phyloP scores from a whole-genome alignment of 2,888 invertebrate species.

The Apamea epomidion region DNA sequence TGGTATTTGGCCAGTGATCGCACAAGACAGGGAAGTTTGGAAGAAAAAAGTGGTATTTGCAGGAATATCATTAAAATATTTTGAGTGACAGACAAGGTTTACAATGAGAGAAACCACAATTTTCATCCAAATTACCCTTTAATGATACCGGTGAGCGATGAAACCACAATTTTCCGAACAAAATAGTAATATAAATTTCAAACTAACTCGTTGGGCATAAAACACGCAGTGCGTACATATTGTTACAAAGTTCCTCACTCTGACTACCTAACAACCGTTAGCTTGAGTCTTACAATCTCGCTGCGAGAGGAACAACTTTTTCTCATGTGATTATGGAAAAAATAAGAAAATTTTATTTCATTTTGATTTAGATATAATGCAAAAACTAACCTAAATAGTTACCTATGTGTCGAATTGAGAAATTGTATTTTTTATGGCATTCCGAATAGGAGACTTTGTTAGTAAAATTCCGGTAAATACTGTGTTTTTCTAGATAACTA shows the following conservation, averaged over 20 bases:
- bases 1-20: neutral
- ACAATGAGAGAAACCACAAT: neutral
- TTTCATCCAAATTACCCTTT: neutral
- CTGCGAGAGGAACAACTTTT: neutral
- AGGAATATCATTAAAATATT: neutral
- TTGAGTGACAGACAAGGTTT: no score
- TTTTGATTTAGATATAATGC: neutral
- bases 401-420: neutral
- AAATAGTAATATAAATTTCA: neutral
- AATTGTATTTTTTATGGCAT: neutral
- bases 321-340: no score
- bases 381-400: neutral
- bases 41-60: neutral
- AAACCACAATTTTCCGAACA: neutral
- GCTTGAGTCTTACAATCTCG: neutral
- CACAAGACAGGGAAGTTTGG: no score
- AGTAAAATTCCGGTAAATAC: no score
- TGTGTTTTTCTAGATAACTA: no score
- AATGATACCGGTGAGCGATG: neutral
- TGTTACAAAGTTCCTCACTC: neutral
- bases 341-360: neutral
- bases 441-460: no score
- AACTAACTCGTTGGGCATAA: neutral
- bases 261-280: neutral
- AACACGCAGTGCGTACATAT: neutral